Percentiles rank a stretch among this genome's conserved stretches.
These are phyloP conservation scores for Bimastos eiseni DNA, from an alignment of 2,888 invertebrate species.

Conservation along the genomic window DNA sequence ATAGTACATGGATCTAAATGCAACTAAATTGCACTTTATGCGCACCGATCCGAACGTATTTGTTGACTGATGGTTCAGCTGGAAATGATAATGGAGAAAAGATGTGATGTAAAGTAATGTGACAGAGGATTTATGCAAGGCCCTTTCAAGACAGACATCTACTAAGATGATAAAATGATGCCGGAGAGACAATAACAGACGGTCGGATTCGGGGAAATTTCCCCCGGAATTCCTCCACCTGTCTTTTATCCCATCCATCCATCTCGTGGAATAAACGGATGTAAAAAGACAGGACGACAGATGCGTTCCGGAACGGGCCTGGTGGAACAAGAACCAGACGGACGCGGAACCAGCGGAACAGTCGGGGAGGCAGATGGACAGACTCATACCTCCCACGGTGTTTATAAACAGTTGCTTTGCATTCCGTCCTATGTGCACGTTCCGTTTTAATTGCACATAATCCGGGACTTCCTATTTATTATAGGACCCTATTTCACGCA, in stretches of 20 bases:
- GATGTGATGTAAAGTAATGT: constrained; percentile 13
- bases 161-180: not conserved
- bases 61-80: not conserved
- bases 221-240: constrained; percentile 13
- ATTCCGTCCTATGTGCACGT: constrained; percentile 4
- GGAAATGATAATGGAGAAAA: constrained; percentile 13
- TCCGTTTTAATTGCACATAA: constrained; percentile 23
- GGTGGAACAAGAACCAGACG: not conserved
- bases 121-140: constrained; percentile 2
- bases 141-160: not conserved
- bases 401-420: constrained; percentile 19
- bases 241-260: constrained; percentile 13
- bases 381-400: constrained; percentile 18
- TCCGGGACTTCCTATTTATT: constrained; percentile 6
- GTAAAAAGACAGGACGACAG: constrained; percentile 13
- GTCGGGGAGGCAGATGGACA: constrained; percentile 7
- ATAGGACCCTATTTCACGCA: not conserved
- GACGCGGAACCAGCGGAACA: not conserved
- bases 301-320: not conserved
- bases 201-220: constrained; percentile 3
- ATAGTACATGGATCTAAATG: not conserved
- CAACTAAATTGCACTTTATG: not conserved
- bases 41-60: not conserved
- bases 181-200: not conserved
- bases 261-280: constrained; percentile 13